Evolutionary conservation across 2,113 vertebrate genomes (phyloP).

Genomic region (Elachura formosa): DNA sequence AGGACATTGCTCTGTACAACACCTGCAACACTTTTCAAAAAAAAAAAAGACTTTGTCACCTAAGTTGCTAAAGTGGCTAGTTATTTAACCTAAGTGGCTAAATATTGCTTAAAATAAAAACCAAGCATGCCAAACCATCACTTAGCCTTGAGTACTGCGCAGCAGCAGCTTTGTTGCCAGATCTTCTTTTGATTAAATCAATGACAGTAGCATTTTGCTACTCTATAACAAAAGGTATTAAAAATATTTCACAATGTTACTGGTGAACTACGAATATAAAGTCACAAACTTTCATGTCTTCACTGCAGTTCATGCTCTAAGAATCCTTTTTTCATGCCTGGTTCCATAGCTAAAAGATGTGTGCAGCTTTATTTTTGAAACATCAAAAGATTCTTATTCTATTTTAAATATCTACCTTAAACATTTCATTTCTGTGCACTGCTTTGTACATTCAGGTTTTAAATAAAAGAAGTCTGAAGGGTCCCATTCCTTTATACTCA

Average conservation of each 20-base stretch:
- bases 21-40: not conserved
- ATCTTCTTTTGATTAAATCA: not conserved
- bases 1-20: not conserved
- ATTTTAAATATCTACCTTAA: not conserved
- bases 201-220: not conserved
- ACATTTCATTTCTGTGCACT: not conserved
- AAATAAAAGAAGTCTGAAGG: not conserved
- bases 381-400: not conserved
- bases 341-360: not conserved
- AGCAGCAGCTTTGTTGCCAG: not conserved
- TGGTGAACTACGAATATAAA: not conserved
- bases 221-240: not conserved
- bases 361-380: not conserved
- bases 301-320: not conserved
- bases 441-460: not conserved
- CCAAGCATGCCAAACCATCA: not conserved
- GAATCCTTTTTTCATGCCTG: not conserved
- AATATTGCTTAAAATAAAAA: not conserved
- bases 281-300: not conserved
- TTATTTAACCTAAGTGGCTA: too few relatives aligned
- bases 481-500: not conserved
- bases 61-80: not conserved
- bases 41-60: not conserved
- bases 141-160: not conserved
- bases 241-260: not conserved